Evolutionary conservation across 2,888 invertebrate genomes (phyloP).

Genomic region (Aethes cnicana): DNA sequence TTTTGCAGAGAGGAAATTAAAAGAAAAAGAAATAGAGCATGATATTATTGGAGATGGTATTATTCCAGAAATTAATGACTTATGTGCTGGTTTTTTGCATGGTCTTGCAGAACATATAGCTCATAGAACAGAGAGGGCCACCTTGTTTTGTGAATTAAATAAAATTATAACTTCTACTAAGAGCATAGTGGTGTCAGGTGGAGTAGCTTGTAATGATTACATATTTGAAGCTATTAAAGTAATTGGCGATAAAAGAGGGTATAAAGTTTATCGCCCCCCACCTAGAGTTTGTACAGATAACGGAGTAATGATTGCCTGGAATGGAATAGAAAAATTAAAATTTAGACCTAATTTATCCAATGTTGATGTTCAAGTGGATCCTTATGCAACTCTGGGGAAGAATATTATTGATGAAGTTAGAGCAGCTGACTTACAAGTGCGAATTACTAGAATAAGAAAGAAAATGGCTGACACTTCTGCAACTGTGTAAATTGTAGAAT

Average conservation of each 20-base stretch:
- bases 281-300: slow-evolving; percentile 96
- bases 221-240: slow-evolving; percentile 87
- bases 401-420: slow-evolving; percentile 82
- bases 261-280: slow-evolving; percentile 88
- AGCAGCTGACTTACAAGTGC: slow-evolving; percentile 73
- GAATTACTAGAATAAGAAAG: slow-evolving; percentile 59
- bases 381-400: slow-evolving; percentile 84
- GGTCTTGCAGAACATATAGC: slow-evolving; percentile 89
- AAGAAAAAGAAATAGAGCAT: slow-evolving; percentile 82
- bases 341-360: slow-evolving; percentile 60
- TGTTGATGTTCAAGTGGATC: slow-evolving; percentile 83
- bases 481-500: background rate
- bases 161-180: slow-evolving; percentile 81
- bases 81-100: slow-evolving; percentile 93
- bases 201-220: slow-evolving; percentile 96
- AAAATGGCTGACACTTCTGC: slow-evolving; percentile 22
- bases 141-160: slow-evolving; percentile 86
- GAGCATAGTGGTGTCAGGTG: slow-evolving; percentile 93
- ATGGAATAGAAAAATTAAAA: slow-evolving; percentile 91
- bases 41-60: slow-evolving; percentile 84
- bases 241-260: slow-evolving; percentile 85
- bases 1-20: slow-evolving; percentile 78
- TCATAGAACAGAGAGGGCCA: slow-evolving; percentile 91
- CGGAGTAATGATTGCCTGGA: slow-evolving; percentile 99
- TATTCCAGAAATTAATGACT: slow-evolving; percentile 88